phyloP scores from a whole-genome alignment of 1,140 invertebrate genomes.

The Camponotus vicinus region DNA sequence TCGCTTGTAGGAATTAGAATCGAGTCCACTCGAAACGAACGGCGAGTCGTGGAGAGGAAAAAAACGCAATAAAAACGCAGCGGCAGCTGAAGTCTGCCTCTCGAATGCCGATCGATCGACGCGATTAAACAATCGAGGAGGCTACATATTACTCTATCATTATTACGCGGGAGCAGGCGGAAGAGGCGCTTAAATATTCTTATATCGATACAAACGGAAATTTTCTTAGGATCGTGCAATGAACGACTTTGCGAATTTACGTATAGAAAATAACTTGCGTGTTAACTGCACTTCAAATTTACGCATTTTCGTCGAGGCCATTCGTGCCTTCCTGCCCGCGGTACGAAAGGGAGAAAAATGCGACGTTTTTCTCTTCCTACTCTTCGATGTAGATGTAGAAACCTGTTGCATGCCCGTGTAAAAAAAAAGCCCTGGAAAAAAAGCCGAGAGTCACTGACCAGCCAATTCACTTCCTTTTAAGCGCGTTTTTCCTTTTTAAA shows the following conservation, averaged over 20 bases:
- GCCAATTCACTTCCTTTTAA: conserved; percentile 54
- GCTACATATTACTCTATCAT: conserved; percentile 47
- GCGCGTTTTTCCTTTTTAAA: conserved; percentile 59
- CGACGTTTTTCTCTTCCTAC: conserved; percentile 58
- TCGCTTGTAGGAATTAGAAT: conserved; percentile 82
- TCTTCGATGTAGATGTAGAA: conserved; percentile 68
- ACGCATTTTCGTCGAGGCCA: conserved; percentile 5
- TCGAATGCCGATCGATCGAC: conserved; percentile 60
- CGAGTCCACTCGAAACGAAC: conserved; percentile 53
- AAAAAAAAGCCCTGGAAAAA: conserved; percentile 51
- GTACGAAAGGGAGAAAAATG: conserved; percentile 20
- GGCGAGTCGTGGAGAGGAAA: conserved; percentile 34
- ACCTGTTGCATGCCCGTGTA: conserved; percentile 69
- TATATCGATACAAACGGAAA: conserved; percentile 20
- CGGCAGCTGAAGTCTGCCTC: conserved; percentile 52
- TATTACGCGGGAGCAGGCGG: conserved; percentile 22
- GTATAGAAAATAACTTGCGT: conserved; percentile 26
- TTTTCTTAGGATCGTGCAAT: conserved; percentile 13
- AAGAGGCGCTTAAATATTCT: conserved; percentile 50
- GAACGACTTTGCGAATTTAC: conserved; percentile 37
- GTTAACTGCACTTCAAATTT: conserved; percentile 39
- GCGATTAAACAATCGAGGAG: conserved; percentile 51
- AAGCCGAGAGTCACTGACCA: conserved; percentile 52
- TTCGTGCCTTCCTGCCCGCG: conserved; percentile 6
- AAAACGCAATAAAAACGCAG: conserved; percentile 66